Evolutionary conservation across 37 sponge, comb jelly and placozoan species (phyloP).

Genomic region (Diacarnus erythraeanus): DNA sequence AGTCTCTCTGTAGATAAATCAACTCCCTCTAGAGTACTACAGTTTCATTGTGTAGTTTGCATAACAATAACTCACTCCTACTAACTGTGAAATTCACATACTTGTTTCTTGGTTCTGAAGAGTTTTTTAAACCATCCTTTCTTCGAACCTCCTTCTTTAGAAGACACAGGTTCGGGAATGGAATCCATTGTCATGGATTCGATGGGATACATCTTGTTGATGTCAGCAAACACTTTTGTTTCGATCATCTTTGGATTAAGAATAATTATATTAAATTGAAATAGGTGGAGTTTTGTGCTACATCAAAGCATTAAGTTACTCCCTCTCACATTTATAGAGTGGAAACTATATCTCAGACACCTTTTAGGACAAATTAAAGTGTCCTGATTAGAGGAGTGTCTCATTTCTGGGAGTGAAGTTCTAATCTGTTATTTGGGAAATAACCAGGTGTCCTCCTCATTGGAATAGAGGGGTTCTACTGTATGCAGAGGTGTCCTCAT

Average conservation of each 20-base stretch:
- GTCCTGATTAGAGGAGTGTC: neutral
- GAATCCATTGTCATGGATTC: conserved; percentile 31
- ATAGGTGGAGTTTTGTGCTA: neutral
- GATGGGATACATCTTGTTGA: conserved; percentile 48
- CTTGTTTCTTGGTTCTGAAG: conserved; percentile 32
- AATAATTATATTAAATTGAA: neutral
- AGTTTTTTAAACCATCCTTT: conserved; percentile 17
- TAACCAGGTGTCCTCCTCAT: neutral
- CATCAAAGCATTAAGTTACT: neutral
- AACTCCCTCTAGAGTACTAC: no score
- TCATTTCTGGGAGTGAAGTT: neutral
- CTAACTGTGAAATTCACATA: no score
- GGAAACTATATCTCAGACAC: neutral
- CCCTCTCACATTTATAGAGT: neutral
- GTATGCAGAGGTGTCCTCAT: no score
- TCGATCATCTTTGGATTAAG: conserved; percentile 74
- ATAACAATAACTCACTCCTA: no score
- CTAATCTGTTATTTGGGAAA: neutral
- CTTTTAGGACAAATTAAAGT: conserved; percentile 7
- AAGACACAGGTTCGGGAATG: no score
- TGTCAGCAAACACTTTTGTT: conserved; percentile 56
- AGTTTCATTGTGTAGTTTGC: no score
- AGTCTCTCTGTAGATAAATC: no score
- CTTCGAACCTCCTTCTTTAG: no score
- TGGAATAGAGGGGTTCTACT: neutral